Evolutionary conservation across 2,888 invertebrate species (phyloP).

Genomic region (Smittia aterrima): DNA sequence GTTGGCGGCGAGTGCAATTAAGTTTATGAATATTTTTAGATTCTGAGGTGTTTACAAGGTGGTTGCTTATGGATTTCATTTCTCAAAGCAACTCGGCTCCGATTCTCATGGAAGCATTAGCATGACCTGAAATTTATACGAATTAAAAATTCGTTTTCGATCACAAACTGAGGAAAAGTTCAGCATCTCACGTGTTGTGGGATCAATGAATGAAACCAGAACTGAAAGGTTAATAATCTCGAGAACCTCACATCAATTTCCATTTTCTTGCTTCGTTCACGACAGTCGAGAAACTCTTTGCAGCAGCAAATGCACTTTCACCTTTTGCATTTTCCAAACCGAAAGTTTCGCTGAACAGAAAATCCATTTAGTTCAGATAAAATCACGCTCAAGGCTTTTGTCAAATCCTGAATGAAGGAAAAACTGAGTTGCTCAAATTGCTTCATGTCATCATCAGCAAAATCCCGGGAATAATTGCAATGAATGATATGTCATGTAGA

Average conservation of each 20-base stretch:
- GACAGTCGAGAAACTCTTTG: neutral
- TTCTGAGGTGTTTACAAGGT: neutral
- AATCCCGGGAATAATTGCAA: neutral
- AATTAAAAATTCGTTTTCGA: neutral
- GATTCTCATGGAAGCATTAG: neutral
- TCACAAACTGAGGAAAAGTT: neutral
- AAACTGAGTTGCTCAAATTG: too few relatives aligned
- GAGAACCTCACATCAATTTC: neutral
- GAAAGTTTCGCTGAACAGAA: neutral
- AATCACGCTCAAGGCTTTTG: too few relatives aligned
- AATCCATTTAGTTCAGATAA: too few relatives aligned
- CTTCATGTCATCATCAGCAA: neutral
- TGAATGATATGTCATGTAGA: too few relatives aligned
- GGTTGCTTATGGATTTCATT: neutral
- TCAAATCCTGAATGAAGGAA: too few relatives aligned
- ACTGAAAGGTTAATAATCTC: neutral
- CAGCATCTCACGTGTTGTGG: neutral
- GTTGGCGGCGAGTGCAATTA: neutral
- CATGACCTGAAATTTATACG: neutral
- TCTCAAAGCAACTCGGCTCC: neutral
- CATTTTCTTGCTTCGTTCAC: neutral
- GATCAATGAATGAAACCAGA: constrained; percentile 3
- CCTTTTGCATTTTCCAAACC: neutral
- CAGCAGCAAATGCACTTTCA: neutral
- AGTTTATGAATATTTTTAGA: neutral